Evolutionary conservation across 2,888 invertebrate species (phyloP).

Genomic region (Pharmacophagus antenor): DNA sequence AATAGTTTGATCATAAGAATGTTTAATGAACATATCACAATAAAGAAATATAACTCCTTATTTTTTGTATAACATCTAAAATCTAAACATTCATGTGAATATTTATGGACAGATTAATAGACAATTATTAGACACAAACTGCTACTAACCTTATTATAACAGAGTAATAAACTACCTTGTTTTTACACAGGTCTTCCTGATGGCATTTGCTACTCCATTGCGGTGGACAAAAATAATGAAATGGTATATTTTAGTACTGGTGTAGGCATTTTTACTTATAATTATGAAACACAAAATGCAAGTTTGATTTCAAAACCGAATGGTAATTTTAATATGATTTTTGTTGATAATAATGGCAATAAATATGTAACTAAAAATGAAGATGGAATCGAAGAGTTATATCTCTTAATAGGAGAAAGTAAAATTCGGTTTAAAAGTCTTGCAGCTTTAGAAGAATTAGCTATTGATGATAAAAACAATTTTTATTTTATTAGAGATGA

Average conservation of each 20-base stretch:
- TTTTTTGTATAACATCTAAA: no score
- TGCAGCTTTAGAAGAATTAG: constrained; percentile 58
- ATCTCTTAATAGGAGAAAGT: constrained; percentile 52
- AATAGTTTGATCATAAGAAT: no score
- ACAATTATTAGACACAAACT: no score
- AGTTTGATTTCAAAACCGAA: constrained; percentile 46
- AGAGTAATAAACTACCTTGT: constrained; percentile 7
- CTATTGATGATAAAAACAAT: constrained; percentile 62
- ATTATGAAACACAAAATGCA: constrained; percentile 53
- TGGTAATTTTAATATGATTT: constrained; percentile 58
- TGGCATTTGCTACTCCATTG: constrained; percentile 61
- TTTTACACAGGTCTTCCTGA: constrained; percentile 55
- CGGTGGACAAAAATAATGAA: constrained; percentile 54
- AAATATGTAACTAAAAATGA: constrained; percentile 60
- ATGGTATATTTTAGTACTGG: constrained; percentile 65
- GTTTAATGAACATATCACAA: no score
- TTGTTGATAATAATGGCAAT: constrained; percentile 63
- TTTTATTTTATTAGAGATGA: constrained; percentile 62
- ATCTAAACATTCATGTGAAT: no score
- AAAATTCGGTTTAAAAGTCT: constrained; percentile 54
- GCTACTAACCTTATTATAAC: no score
- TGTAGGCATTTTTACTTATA: constrained; percentile 58
- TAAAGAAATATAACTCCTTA: no score
- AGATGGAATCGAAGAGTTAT: constrained; percentile 60
- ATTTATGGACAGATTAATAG: no score